Evolutionary conservation across 2,797 vertebrate genomes (phyloP).

Genomic region (Rhincodon typus): DNA sequence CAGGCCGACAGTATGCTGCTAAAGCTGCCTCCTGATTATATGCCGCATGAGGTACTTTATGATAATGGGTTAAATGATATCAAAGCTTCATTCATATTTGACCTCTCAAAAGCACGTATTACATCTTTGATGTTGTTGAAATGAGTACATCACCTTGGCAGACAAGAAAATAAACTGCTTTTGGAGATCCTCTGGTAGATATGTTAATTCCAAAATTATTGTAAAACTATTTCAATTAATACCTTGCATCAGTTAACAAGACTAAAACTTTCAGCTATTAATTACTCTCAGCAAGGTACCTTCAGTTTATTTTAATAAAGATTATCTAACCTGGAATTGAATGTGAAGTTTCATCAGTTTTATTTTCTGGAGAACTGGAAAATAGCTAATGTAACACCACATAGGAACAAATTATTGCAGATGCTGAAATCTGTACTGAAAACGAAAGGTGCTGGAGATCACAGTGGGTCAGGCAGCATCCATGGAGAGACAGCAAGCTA

Average conservation of each 20-base stretch:
- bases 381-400: too few species aligned
- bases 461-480: too few species aligned
- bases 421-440: too few species aligned
- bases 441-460: too few species aligned
- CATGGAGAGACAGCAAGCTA: too few species aligned
- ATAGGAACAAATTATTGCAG: too few species aligned
- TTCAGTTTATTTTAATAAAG: background rate
- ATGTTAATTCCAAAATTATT: background rate
- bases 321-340: background rate
- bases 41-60: constrained; percentile 63
- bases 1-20: constrained; percentile 70
- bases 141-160: constrained; percentile 44
- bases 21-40: constrained; percentile 68
- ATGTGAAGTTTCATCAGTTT: background rate
- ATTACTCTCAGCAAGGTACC: background rate
- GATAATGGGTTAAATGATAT: constrained; percentile 64
- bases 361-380: background rate
- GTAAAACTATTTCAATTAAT: background rate
- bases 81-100: constrained; percentile 66
- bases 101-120: constrained; percentile 70
- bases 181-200: background rate
- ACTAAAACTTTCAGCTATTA: background rate
- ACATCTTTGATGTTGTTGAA: constrained; percentile 66
- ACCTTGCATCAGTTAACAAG: background rate
- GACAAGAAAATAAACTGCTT: background rate